Evolutionary conservation across 2,888 invertebrate genomes (phyloP).

Genomic region (Yponomeuta plumbellus): DNA sequence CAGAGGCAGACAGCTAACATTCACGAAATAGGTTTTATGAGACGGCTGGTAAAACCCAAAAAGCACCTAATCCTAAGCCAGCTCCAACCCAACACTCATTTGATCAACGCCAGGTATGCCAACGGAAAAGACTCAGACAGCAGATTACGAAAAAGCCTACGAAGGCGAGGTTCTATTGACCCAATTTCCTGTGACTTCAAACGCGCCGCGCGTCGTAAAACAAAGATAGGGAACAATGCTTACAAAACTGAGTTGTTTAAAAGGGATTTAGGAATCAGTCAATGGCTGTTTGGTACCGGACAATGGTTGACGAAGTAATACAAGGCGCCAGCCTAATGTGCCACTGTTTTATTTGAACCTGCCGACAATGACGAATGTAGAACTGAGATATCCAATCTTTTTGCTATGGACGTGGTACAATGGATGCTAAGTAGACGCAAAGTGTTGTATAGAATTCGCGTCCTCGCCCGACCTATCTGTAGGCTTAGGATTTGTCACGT

Average conservation of each 20-base stretch:
- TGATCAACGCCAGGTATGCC: conserved; percentile 11
- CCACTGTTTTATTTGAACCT: conserved; percentile 55
- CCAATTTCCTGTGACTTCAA: conserved; percentile 26
- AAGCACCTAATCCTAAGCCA: background rate
- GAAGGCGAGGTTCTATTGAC: background rate
- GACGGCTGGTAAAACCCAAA: background rate
- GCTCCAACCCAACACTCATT: background rate
- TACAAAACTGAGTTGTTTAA: conserved; percentile 32
- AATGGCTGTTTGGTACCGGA: conserved; percentile 39
- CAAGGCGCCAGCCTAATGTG: conserved; percentile 50
- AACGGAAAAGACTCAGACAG: background rate
- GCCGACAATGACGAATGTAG: conserved; percentile 31
- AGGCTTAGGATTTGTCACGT: too few relatives aligned
- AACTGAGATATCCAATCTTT: background rate
- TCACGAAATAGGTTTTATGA: too few relatives aligned
- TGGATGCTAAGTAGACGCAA: background rate
- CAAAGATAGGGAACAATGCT: conserved; percentile 29
- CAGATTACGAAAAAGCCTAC: conserved; percentile 3
- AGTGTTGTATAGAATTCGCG: background rate
- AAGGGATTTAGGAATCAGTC: conserved; percentile 15
- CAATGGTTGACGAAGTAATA: conserved; percentile 52
- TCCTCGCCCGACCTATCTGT: too few relatives aligned
- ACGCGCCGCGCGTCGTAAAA: background rate
- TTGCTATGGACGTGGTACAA: background rate
- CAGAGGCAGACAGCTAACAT: too few relatives aligned